Conservation (phyloP, 2,797 vertebrate genomes). For the Odontamblyopus rebecca region DNA sequence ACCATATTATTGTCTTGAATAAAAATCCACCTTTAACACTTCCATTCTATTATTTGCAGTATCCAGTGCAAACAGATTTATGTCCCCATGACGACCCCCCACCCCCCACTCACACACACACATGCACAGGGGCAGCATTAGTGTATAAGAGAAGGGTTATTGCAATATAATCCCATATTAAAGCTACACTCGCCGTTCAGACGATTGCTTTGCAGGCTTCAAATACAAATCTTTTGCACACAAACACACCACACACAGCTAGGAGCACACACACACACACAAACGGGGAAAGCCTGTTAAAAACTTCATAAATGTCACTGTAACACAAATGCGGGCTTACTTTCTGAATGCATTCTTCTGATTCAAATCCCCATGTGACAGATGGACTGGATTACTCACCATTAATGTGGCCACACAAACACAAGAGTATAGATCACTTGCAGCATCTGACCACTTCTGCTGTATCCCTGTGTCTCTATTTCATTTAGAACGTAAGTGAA, state of each 20-base stretch:
- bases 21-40: background rate
- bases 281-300: slow-evolving; percentile 22
- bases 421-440: background rate
- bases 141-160: slow-evolving; percentile 59
- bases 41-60: background rate
- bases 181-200: slow-evolving; percentile 45
- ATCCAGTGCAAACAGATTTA: background rate
- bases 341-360: slow-evolving; percentile 29
- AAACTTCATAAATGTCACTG: slow-evolving; percentile 36
- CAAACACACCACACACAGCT: slow-evolving; percentile 14
- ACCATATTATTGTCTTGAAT: background rate
- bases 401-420: slow-evolving; percentile 28
- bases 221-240: slow-evolving; percentile 36
- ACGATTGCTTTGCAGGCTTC: slow-evolving; percentile 51
- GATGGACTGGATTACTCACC: slow-evolving; percentile 52
- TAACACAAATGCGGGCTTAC: slow-evolving; percentile 11
- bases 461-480: background rate
- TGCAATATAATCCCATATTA: slow-evolving; percentile 68
- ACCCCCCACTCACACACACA: slow-evolving; percentile 26
- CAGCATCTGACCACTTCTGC: slow-evolving; percentile 1
- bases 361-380: slow-evolving; percentile 50
- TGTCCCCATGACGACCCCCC: background rate
- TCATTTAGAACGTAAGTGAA: slow-evolving; percentile 9
- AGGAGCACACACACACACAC: background rate
- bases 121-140: slow-evolving; percentile 45